Evolutionary conservation across 2,113 vertebrate genomes (phyloP), one percentile per base, ranked within the genome.

Genomic region (Corapipo altera): DNA sequence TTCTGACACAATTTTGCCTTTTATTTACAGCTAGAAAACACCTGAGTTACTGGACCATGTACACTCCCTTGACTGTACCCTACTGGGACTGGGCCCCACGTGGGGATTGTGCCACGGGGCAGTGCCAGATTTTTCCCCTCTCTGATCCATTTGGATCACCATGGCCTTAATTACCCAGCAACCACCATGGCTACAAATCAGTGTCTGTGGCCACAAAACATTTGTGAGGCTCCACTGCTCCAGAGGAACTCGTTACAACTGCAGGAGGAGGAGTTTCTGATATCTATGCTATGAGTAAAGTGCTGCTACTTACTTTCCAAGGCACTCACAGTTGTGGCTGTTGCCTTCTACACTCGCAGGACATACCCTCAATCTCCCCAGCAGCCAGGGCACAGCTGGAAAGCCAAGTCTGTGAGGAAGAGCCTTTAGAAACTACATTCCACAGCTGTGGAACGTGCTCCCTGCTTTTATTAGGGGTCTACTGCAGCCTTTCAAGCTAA

Each of bases 341-440:
- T 21, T 93, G 91, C 94, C 92, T 93, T 83, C 88, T 95, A 57
- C 35, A 70, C 71, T 43, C 74, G 94, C 80, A 74, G 88, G 84
- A 86, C 90, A 76, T n/a, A 90, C 90, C 90, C 94, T 95, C 43
- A 41, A 74, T 71, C 73, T 93, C 89, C 65, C 95, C 65, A 88
- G 96, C 79, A 96, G 84, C 80, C 96, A 91, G 78, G 66, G 81
- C 95, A 94, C 91, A 93, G 85, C 22, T 54, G 80, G 91, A 91
- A 95, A 94, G 93, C 69, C 91, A 94, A 90, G 86, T 91, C 89
- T 86, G 76, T 58, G 95, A 94, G 93, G 91, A 96, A 93, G 84
- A 93, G 76, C 84, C 89, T 94, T 96, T 81, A 74, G 91, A 92
- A 94, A 74, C 62, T 70, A 52, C 11, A 73, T 73, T 72, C 93